Evolutionary conservation across 2,888 invertebrate species (phyloP).

Genomic region (Craniophora ligustri): DNA sequence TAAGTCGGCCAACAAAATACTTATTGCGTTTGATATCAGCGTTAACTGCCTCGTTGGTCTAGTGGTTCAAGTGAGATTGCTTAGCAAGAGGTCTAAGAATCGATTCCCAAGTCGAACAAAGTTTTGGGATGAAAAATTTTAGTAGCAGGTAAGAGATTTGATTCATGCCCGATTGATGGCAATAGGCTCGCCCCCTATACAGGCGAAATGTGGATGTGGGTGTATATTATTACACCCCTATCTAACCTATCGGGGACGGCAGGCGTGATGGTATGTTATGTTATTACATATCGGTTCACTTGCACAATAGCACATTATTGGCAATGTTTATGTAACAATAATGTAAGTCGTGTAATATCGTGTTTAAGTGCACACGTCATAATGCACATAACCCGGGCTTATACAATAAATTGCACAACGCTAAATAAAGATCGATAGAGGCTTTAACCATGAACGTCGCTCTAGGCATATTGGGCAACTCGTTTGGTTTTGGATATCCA

Average conservation of each 20-base stretch:
- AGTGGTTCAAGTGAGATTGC: too few species aligned
- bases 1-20: neutral
- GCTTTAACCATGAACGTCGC: conserved; percentile 11
- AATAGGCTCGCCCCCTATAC: conserved; percentile 1
- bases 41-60: too few species aligned
- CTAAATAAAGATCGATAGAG: conserved; percentile 9
- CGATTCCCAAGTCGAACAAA: too few species aligned
- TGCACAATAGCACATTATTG: conserved; percentile 38
- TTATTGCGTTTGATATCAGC: neutral
- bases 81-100: too few species aligned
- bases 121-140: too few species aligned
- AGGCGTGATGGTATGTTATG: too few species aligned
- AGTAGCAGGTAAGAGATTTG: too few species aligned
- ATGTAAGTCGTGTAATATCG: conserved; percentile 45
- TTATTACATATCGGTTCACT: conserved; percentile 35
- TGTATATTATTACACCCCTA: too few species aligned
- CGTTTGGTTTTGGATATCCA: neutral
- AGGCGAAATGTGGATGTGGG: too few species aligned
- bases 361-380: conserved; percentile 29
- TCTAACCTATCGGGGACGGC: too few species aligned
- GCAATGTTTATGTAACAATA: conserved; percentile 44
- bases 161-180: neutral
- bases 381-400: conserved; percentile 31
- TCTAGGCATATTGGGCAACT: conserved; percentile 5
- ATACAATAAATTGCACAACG: conserved; percentile 43